Conservation (phyloP, 2,797 vertebrate species). For the Botia almorhae region DNA sequence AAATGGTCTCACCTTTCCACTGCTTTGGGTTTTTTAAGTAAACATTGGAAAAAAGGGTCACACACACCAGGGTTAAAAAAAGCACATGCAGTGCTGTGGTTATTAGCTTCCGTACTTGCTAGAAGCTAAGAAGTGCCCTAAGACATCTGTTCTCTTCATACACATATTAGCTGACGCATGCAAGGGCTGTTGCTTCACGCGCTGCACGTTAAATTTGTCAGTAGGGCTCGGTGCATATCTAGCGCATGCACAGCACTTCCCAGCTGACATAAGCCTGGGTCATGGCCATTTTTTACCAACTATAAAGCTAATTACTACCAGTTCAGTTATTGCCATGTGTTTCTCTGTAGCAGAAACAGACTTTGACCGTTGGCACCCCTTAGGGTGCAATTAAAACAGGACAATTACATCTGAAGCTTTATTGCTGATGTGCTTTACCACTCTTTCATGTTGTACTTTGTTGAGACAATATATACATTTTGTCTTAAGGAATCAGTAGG, state of each 20-base stretch:
- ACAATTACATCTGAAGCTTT: slow-evolving; percentile 7
- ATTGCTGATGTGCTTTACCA: slow-evolving; percentile 47
- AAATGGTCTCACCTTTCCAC: slow-evolving; percentile 6
- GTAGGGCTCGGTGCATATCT: not conserved
- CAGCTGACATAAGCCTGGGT: slow-evolving; percentile 23
- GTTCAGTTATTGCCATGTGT: slow-evolving; percentile 25
- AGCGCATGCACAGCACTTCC: slow-evolving; percentile 23
- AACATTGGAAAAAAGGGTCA: slow-evolving; percentile 8
- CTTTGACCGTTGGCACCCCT: slow-evolving; percentile 35
- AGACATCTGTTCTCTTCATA: not conserved
- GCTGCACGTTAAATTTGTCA: not conserved
- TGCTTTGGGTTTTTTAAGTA: not conserved
- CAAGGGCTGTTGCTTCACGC: slow-evolving; percentile 18
- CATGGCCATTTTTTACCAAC: not conserved
- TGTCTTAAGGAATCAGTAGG: not conserved
- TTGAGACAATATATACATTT: not conserved
- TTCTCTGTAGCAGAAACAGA: slow-evolving; percentile 14
- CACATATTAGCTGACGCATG: slow-evolving; percentile 33
- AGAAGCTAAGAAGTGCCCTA: not conserved
- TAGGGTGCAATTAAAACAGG: slow-evolving; percentile 23
- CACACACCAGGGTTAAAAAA: slow-evolving; percentile 1
- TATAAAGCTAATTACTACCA: slow-evolving; percentile 24
- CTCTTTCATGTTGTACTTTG: not conserved
- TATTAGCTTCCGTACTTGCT: slow-evolving; percentile 11
- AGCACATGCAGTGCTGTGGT: not conserved